A percentile compares a stretch with the other conserved stretches of the same genome.
These are phyloP conservation scores for Riptortus pedestris DNA, from an alignment of 1,140 invertebrate species.

Conservation along the genomic window DNA sequence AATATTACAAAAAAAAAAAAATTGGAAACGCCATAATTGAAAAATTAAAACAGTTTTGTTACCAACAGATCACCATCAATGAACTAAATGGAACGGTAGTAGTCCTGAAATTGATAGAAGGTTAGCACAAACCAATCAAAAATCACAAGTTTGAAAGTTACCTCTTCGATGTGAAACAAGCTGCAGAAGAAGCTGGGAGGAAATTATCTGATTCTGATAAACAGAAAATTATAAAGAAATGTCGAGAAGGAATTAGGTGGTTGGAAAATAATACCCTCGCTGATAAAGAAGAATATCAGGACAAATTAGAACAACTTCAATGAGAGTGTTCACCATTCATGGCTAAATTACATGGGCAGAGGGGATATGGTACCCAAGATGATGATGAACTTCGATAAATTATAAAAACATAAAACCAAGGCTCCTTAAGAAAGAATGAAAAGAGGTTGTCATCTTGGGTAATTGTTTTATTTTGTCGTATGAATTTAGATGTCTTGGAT, in stretches of 20 bases:
- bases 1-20: too few relatives aligned
- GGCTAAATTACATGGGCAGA: slow-evolving; percentile 61
- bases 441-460: too few relatives aligned
- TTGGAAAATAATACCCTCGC: slow-evolving; percentile 55
- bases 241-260: slow-evolving; percentile 46
- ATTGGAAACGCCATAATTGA: too few relatives aligned
- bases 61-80: too few relatives aligned
- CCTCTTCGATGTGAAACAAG: slow-evolving; percentile 55
- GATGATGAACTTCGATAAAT: slow-evolving; percentile 44
- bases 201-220: slow-evolving; percentile 37
- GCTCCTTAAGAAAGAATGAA: too few relatives aligned
- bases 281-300: slow-evolving; percentile 63
- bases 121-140: too few relatives aligned
- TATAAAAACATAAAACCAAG: too few relatives aligned
- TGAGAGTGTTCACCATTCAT: slow-evolving; percentile 59
- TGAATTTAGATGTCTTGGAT: too few relatives aligned
- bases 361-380: slow-evolving; percentile 37
- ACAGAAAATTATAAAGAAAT: slow-evolving; percentile 42
- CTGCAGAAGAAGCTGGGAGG: slow-evolving; percentile 36
- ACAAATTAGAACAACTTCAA: slow-evolving; percentile 60
- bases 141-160: slow-evolving; percentile 61
- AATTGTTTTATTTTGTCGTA: too few relatives aligned
- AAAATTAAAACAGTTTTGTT: too few relatives aligned
- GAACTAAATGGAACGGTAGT: too few relatives aligned
- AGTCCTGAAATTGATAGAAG: too few relatives aligned